A percentile compares a stretch with the other conserved stretches of the same genome.
Conservation (phyloP, 1,140 invertebrate species). For the Venturia canescens region DNA sequence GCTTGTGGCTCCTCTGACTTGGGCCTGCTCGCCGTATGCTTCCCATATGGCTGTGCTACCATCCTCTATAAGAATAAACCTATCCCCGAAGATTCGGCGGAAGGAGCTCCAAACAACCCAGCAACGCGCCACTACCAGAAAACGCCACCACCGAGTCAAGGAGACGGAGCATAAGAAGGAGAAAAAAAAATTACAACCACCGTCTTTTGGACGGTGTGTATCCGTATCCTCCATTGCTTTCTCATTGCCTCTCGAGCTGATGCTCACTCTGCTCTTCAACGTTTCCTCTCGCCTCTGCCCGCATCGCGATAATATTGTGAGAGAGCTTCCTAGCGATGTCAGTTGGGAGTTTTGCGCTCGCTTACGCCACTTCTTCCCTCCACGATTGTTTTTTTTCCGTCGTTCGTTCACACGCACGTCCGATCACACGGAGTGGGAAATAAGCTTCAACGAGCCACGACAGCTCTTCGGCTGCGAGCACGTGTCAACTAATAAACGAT, state of each 20-base stretch:
- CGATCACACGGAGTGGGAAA: not conserved
- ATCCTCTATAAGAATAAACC: slow-evolving; percentile 52
- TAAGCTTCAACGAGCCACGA: not conserved
- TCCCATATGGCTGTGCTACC: slow-evolving; percentile 72
- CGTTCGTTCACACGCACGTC: not conserved
- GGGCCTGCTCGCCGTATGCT: slow-evolving; percentile 75
- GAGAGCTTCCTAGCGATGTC: not conserved
- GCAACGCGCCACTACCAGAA: slow-evolving; percentile 11
- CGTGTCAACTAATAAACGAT: slow-evolving; percentile 32
- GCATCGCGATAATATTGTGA: slow-evolving; percentile 27
- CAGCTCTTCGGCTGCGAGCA: not conserved
- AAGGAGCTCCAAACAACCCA: slow-evolving; percentile 20
- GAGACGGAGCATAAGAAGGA: not conserved
- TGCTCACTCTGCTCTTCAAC: not conserved
- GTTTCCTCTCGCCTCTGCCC: slow-evolving; percentile 10
- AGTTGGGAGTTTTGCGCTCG: not conserved
- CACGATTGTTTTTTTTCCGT: not conserved
- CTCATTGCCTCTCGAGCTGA: slow-evolving; percentile 23
- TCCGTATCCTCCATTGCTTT: slow-evolving; percentile 7
- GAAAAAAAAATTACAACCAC: not conserved
- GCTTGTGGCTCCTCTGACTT: slow-evolving; percentile 54
- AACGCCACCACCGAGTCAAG: slow-evolving; percentile 3
- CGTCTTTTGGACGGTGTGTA: not conserved
- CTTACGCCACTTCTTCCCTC: not conserved
- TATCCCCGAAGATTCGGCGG: slow-evolving; percentile 40